A percentile compares a stretch with the other conserved stretches of the same genome.
phyloP scores from a whole-genome alignment of 2,797 vertebrate genomes.

The Pseudomugil gertrudae region DNA sequence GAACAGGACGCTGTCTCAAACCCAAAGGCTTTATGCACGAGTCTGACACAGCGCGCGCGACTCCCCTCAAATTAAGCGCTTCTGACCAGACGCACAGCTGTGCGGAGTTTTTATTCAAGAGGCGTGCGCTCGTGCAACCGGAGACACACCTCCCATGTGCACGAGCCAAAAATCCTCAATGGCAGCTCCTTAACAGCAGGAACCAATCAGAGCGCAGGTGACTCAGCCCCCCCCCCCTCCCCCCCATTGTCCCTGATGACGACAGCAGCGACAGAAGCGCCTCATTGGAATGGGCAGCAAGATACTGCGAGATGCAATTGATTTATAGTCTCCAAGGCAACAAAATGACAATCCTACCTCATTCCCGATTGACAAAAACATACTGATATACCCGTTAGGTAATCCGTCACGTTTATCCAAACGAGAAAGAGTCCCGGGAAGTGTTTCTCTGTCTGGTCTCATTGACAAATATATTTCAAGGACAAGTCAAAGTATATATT shows the following conservation, averaged over 20 bases:
- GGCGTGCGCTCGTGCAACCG: constrained; percentile 62
- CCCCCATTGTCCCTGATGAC: constrained; percentile 60
- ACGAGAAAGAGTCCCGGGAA: constrained; percentile 32
- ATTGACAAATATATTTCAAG: constrained; percentile 74
- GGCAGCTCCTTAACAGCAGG: constrained; percentile 53
- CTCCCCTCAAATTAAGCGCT: constrained; percentile 32
- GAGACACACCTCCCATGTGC: constrained; percentile 64
- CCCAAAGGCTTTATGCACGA: constrained; percentile 24
- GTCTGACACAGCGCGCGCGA: background rate
- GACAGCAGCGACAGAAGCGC: constrained; percentile 49
- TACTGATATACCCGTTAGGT: constrained; percentile 36
- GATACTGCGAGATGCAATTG: constrained; percentile 66
- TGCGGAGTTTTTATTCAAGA: constrained; percentile 65
- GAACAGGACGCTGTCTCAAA: constrained; percentile 12
- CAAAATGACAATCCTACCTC: constrained; percentile 53
- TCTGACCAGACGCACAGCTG: constrained; percentile 41
- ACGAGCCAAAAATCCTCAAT: constrained; percentile 72
- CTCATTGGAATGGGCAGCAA: constrained; percentile 57
- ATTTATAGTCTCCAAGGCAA: constrained; percentile 77
- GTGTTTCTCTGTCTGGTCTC: constrained; percentile 28
- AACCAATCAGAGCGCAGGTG: constrained; percentile 72
- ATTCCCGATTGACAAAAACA: constrained; percentile 55
- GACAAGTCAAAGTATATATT: constrained; percentile 55
- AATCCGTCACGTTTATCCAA: constrained; percentile 63
- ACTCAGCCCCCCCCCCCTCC: constrained; percentile 1